Percentiles rank a stretch among this genome's conserved stretches.
Evolutionary conservation across 2,113 vertebrate genomes (phyloP).

Genomic region (Cairina moschata): DNA sequence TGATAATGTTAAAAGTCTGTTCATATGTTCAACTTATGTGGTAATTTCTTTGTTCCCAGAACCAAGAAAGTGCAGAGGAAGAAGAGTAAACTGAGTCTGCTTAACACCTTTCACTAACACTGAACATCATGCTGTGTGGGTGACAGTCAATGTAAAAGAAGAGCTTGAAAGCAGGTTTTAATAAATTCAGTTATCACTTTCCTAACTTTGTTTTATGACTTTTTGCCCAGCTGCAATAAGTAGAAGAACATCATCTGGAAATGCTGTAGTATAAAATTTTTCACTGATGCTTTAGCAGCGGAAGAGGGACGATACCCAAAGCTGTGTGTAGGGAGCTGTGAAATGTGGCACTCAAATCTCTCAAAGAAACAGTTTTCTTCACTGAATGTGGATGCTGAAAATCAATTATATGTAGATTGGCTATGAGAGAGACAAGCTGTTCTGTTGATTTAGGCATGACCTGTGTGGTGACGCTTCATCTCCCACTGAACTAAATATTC

Average conservation of each 20-base stretch:
- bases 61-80: constrained; percentile 16
- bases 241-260: neutral
- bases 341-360: constrained; percentile 20
- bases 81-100: neutral
- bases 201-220: neutral
- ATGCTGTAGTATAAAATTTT: neutral
- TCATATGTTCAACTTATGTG: constrained; percentile 2
- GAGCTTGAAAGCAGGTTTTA: neutral
- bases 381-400: constrained; percentile 56
- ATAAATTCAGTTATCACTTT: neutral
- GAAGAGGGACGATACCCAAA: constrained; percentile 15
- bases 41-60: constrained; percentile 45
- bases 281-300: neutral
- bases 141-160: neutral
- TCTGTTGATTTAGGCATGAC: constrained; percentile 73
- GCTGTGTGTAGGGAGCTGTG: constrained; percentile 9
- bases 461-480: constrained; percentile 64
- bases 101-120: constrained; percentile 25
- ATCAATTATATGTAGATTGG: constrained; percentile 72
- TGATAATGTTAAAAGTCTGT: constrained; percentile 29
- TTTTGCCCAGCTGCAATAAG: neutral
- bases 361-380: constrained; percentile 19
- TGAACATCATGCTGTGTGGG: constrained; percentile 8
- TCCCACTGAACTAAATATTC: constrained; percentile 72
- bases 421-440: constrained; percentile 70